A percentile compares a stretch with the other conserved stretches of the same genome.
phyloP scores from a whole-genome alignment of 2,797 vertebrate species.

The Coregonus ussuriensis region DNA sequence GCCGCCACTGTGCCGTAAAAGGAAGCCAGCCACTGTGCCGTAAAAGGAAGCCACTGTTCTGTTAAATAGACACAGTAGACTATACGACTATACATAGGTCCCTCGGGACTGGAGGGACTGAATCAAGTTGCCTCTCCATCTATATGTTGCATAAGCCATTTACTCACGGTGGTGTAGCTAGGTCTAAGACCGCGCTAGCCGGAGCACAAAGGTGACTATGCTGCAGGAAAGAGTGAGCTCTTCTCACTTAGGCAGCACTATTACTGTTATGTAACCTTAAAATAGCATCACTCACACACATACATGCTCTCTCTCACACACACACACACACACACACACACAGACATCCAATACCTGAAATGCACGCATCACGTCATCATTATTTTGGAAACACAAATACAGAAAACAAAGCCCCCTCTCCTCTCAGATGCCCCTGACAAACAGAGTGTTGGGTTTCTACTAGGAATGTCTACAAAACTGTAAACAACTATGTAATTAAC shows the following conservation, averaged over 20 bases:
- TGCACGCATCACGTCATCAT: not conserved
- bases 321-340: not conserved
- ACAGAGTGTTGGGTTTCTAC: not conserved
- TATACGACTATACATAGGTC: conserved; percentile 18
- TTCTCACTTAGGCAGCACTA: conserved; percentile 30
- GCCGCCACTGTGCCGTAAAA: conserved; percentile 28
- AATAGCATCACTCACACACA: conserved; percentile 23
- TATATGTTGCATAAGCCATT: conserved; percentile 63
- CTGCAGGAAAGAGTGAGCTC: conserved; percentile 22
- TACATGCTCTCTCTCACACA: not conserved
- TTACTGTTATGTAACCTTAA: conserved; percentile 55
- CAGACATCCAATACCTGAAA: not conserved
- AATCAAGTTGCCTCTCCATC: conserved; percentile 31
- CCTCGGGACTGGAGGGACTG: conserved; percentile 25
- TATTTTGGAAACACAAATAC: not conserved
- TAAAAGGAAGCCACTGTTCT: conserved; percentile 38
- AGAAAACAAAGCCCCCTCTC: not conserved
- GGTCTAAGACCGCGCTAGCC: conserved; percentile 43
- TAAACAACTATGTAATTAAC: not conserved
- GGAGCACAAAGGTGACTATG: conserved; percentile 42
- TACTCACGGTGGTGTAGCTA: conserved; percentile 57
- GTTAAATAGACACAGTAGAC: conserved; percentile 27
- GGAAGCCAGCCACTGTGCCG: conserved; percentile 33
- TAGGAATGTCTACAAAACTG: not conserved
- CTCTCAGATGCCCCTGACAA: not conserved